Evolutionary conservation across 2,113 vertebrate species (phyloP).

Genomic region (Rhinogobius similis): DNA sequence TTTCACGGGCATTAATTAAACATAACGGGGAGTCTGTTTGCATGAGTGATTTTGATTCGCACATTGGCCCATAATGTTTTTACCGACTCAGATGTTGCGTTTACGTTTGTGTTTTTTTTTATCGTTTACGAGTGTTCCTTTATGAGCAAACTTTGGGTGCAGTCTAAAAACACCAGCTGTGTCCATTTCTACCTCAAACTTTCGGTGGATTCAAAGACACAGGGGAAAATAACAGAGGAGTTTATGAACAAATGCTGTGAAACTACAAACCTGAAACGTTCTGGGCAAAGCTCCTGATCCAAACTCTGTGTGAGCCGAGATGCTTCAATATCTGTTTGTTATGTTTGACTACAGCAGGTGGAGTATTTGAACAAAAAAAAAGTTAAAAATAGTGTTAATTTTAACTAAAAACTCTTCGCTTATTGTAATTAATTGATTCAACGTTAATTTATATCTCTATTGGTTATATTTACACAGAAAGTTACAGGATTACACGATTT

Average conservation of each 20-base stretch:
- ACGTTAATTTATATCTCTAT: no score
- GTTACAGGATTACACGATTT: no score
- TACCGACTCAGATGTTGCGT: constrained; percentile 1
- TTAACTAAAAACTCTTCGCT: background rate
- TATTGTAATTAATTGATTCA: no score
- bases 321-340: no score
- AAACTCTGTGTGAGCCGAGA: background rate
- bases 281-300: background rate
- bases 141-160: background rate
- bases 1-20: background rate
- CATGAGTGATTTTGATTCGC: background rate
- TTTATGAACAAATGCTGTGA: background rate
- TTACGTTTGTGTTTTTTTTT: constrained; percentile 3
- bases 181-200: background rate
- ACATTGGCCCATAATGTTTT: background rate
- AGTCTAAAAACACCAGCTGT: background rate
- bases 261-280: background rate
- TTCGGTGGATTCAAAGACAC: background rate
- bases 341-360: no score
- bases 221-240: background rate
- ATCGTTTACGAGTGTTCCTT: constrained; percentile 8
- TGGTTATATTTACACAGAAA: no score
- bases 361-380: no score
- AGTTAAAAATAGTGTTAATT: no score
- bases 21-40: background rate